These are phyloP conservation scores for Antechinus flavipes DNA, from an alignment of 2,113 vertebrate species.

Conservation along the genomic window DNA sequence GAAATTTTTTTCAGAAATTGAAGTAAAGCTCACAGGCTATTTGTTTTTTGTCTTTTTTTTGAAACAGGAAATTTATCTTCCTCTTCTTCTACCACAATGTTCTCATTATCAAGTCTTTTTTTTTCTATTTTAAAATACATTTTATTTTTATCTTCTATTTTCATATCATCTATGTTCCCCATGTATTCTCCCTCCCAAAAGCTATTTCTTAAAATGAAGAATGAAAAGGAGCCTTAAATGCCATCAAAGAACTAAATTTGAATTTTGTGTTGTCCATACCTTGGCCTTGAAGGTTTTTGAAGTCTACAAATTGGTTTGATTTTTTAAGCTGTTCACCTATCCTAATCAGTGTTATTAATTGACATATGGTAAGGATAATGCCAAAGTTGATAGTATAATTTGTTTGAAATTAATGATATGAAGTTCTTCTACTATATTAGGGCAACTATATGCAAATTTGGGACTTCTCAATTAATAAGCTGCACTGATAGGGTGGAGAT, in stretches of 20 bases:
- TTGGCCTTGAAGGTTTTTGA: background rate
- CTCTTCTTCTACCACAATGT: no score
- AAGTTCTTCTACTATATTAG: background rate
- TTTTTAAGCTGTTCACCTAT: background rate
- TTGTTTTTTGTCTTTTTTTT: no score
- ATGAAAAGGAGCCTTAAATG: background rate
- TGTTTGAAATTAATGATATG: background rate
- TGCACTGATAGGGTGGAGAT: background rate
- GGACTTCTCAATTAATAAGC: constrained; percentile 28
- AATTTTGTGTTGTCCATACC: background rate
- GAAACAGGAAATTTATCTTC: no score
- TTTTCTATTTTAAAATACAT: no score
- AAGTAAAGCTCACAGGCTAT: no score
- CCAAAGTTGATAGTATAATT: background rate
- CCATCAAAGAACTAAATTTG: background rate
- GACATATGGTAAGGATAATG: background rate
- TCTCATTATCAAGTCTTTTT: no score
- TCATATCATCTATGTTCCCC: no score
- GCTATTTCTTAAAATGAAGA: no score
- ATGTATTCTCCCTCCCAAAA: no score
- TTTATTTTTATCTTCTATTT: no score
- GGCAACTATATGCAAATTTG: background rate
- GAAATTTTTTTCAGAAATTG: no score
- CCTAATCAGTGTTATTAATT: background rate
- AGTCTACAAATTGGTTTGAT: background rate